A percentile compares a stretch with the other conserved stretches of the same genome.
Conservation (phyloP, 2,888 invertebrate genomes). For the Plebejus melissa region DNA sequence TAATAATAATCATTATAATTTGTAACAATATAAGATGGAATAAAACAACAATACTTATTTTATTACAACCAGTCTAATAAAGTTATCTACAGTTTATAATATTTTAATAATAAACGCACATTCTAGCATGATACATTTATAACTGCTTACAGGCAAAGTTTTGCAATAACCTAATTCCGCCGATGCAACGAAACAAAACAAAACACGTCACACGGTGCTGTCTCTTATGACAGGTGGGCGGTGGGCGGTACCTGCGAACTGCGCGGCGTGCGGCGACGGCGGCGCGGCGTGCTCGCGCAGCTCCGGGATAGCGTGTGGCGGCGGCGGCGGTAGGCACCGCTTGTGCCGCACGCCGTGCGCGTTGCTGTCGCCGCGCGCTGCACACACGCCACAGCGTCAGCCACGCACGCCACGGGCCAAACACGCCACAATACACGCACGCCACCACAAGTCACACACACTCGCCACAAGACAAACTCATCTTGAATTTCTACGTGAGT, state of each 20-base stretch:
- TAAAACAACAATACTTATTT: background rate
- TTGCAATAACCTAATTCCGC: slow-evolving; percentile 21
- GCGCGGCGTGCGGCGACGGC: slow-evolving; percentile 41
- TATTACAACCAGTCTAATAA: too few relatives aligned
- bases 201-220: slow-evolving; percentile 22
- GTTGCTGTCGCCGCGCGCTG: slow-evolving; percentile 83
- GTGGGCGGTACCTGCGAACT: slow-evolving; percentile 42
- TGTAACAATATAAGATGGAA: background rate
- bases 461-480: background rate
- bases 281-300: slow-evolving; percentile 80
- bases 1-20: background rate
- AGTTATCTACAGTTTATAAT: too few relatives aligned
- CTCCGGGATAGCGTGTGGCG: slow-evolving; percentile 91
- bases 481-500: too few relatives aligned
- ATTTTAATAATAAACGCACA: too few relatives aligned
- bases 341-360: slow-evolving; percentile 91
- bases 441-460: background rate
- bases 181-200: background rate
- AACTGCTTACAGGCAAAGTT: too few relatives aligned
- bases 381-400: slow-evolving; percentile 38
- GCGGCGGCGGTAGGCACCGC: slow-evolving; percentile 89
- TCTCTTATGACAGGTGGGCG: background rate
- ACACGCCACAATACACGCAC: background rate
- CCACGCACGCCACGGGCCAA: slow-evolving; percentile 30
- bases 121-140: too few relatives aligned